Percentiles rank a stretch among this genome's conserved stretches.
Conservation (phyloP, 2,888 invertebrate genomes). For the Tenthredo notha region DNA sequence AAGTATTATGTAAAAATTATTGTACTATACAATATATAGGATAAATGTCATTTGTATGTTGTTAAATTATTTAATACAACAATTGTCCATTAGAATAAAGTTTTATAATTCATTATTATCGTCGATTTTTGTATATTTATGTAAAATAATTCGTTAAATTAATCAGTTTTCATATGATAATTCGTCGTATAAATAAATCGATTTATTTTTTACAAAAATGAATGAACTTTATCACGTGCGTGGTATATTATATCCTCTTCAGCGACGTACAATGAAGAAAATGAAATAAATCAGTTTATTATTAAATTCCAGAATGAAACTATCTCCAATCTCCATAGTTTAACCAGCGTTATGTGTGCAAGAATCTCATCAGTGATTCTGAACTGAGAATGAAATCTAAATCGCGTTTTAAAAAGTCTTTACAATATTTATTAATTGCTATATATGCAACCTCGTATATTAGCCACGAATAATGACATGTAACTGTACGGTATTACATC, state of each 20-base stretch:
- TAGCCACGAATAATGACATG: not conserved
- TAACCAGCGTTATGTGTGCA: not conserved
- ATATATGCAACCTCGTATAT: not conserved
- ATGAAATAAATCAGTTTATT: not conserved
- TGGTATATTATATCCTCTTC: not conserved
- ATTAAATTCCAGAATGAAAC: not conserved
- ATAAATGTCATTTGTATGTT: not conserved
- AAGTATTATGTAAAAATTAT: not conserved
- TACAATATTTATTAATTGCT: not conserved
- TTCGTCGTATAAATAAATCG: not conserved
- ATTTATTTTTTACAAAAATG: not conserved
- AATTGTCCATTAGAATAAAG: not conserved
- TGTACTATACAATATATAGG: too few relatives aligned
- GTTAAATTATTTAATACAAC: not conserved
- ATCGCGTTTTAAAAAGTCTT: not conserved
- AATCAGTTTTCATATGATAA: not conserved
- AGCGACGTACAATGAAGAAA: not conserved
- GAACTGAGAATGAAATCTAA: not conserved
- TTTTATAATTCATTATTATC: not conserved
- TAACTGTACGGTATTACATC: not conserved
- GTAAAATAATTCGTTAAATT: not conserved
- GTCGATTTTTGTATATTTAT: conserved; percentile 2
- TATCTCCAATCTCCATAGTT: not conserved
- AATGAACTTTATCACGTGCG: not conserved
- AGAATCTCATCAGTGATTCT: not conserved